A percentile compares a stretch with the other conserved stretches of the same genome.
Evolutionary conservation across 1,140 invertebrate species (phyloP).

Genomic region (Anastrepha obliqua): DNA sequence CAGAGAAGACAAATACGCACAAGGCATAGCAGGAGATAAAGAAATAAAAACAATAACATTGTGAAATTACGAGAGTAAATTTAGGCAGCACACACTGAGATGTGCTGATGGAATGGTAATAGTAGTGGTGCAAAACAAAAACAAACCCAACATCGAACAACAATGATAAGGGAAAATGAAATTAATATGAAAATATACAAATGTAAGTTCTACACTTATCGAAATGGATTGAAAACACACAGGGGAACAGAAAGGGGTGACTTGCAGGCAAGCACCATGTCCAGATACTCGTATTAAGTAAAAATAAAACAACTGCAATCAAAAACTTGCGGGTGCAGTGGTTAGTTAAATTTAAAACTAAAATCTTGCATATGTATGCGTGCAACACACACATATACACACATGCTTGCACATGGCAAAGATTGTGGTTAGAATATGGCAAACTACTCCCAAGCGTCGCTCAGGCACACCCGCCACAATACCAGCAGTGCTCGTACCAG

Average conservation of each 20-base stretch:
- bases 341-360: constrained; percentile 43
- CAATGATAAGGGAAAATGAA: not conserved
- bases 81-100: not conserved
- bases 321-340: constrained; percentile 27
- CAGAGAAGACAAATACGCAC: not conserved
- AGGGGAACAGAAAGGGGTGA: not conserved
- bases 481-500: not conserved
- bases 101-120: too few relatives aligned
- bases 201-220: not conserved
- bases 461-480: not conserved
- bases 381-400: not conserved
- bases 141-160: not conserved
- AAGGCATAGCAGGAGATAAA: not conserved
- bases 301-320: not conserved
- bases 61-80: not conserved
- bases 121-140: not conserved
- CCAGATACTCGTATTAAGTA: not conserved
- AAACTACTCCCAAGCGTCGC: not conserved
- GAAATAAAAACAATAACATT: not conserved
- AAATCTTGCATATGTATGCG: not conserved
- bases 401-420: not conserved
- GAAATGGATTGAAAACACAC: not conserved
- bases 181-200: constrained; percentile 27
- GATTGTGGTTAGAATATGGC: constrained; percentile 31
- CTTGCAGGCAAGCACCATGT: not conserved